Base-by-base conservation (phyloP, 2,888 invertebrate species). In the Drosophila anceps region DNA sequence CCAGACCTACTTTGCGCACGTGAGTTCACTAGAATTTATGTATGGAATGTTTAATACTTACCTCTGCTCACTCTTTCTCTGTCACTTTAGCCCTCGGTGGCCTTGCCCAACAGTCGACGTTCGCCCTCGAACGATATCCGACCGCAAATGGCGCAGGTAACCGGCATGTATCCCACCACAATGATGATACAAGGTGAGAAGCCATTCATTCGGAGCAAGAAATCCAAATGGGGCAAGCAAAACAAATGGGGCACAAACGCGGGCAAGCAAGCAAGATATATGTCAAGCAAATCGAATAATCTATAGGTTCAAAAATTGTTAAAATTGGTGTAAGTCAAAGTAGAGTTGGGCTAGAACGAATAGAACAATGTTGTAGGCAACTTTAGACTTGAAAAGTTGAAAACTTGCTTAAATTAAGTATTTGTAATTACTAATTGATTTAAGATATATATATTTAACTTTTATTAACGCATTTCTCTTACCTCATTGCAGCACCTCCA, bases 1-100 rank as follows among this genome's bases (percentile, higher is more conserved):
- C 65, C 93, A 92, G 77, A 91, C 93, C 67, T 93, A 93, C 90
- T 93, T 92, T 82, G 91, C 93, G 69, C 93, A 93, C 82, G 93
- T 93, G 85, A 91, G 92, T 90, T 6, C 1, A 10, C 3, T 41
- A 24, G 20, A 2, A 4, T 31, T 13, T 15, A 10, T 4, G 2
- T 6, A 31, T 12, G 0, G 8, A 44, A 33, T 13, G 27, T n/a
- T 20, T 24, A 10, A 4, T 15, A 44, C 33, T 57, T 4, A 57
- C 8, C 6, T 6, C 5, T 31, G 1, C 8, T 12, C 24, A 5
- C 27, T 54, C 8, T 15, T 20, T 41, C 20, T 41, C 18, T 33
- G 6, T 27, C 18, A 24, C 4, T 51, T 12, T 69, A 93, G 93
- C 93, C 93, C 65, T 91, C 93, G 77, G 91, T 93, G 78, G 90